A percentile compares a stretch with the other conserved stretches of the same genome.
Evolutionary conservation across 2,888 invertebrate genomes (phyloP).

Genomic region (Stenodera caucasica): DNA sequence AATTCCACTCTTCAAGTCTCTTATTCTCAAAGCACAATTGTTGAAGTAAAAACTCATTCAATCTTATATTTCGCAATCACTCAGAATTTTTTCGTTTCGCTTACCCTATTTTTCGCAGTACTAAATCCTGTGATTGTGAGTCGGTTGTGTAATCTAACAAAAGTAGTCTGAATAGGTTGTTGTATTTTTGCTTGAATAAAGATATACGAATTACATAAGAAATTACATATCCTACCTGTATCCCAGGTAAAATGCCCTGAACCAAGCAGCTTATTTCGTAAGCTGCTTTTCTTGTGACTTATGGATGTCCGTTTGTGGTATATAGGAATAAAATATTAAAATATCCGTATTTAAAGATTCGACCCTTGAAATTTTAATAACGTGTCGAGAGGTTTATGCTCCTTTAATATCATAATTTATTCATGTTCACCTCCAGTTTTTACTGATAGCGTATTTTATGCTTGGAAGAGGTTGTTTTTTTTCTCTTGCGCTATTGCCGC

Average conservation of each 20-base stretch:
- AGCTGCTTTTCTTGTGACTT: slow-evolving; percentile 46
- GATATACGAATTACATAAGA: neutral
- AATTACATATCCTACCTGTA: slow-evolving; percentile 11
- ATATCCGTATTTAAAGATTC: slow-evolving; percentile 44
- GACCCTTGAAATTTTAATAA: slow-evolving; percentile 45
- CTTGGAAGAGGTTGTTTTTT: slow-evolving; percentile 35
- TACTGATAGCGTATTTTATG: slow-evolving; percentile 40
- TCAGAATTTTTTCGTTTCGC: neutral
- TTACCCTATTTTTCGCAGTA: neutral
- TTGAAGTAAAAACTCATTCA: neutral
- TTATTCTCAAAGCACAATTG: neutral
- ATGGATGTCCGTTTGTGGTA: slow-evolving; percentile 45
- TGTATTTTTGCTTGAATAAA: neutral
- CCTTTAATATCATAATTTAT: slow-evolving; percentile 45
- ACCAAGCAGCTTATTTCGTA: slow-evolving; percentile 39
- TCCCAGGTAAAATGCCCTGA: slow-evolving; percentile 5
- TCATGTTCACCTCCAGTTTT: slow-evolving; percentile 38
- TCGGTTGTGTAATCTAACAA: neutral
- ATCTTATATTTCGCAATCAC: neutral
- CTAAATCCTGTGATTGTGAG: neutral
- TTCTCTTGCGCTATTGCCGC: slow-evolving; percentile 19
- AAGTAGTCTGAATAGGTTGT: neutral
- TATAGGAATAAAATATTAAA: slow-evolving; percentile 47
- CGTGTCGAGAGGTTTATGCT: slow-evolving; percentile 43
- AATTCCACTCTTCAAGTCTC: slow-evolving; percentile 16